Evolutionary conservation across 2,113 vertebrate genomes (phyloP).

Genomic region (Labeo catla): DNA sequence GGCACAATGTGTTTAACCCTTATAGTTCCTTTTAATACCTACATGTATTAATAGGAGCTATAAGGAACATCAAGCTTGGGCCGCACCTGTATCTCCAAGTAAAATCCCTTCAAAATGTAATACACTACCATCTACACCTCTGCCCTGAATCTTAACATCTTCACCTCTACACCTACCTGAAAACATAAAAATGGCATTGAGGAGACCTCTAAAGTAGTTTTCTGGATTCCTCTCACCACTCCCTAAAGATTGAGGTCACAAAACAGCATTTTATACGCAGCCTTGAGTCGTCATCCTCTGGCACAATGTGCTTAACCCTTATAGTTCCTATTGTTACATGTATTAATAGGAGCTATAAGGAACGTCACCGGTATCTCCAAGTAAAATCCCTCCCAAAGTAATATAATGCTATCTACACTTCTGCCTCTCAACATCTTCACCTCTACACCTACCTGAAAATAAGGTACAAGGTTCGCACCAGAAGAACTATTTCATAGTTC

Average conservation of each 20-base stretch:
- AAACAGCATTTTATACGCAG: not conserved
- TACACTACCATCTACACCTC: not conserved
- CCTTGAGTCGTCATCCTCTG: not conserved
- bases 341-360: not conserved
- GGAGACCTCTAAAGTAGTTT: not conserved
- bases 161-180: not conserved
- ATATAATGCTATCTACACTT: not conserved
- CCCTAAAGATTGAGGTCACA: not conserved
- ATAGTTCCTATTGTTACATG: too few relatives aligned
- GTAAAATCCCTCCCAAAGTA: not conserved
- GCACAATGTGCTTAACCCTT: not conserved
- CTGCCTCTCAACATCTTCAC: conserved; percentile 11
- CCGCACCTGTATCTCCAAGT: not conserved
- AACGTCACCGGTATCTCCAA: not conserved
- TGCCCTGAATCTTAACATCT: not conserved
- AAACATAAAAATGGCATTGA: not conserved
- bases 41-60: not conserved
- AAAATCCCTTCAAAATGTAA: not conserved
- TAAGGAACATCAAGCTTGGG: not conserved
- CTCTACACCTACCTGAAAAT: not conserved
- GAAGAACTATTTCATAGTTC: too few relatives aligned
- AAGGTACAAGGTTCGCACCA: too few relatives aligned
- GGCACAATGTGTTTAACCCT: not conserved
- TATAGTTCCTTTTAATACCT: not conserved
- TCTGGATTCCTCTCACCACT: not conserved